Evolutionary conservation across 2,888 invertebrate genomes (phyloP).

Genomic region (Erebia ligea): DNA sequence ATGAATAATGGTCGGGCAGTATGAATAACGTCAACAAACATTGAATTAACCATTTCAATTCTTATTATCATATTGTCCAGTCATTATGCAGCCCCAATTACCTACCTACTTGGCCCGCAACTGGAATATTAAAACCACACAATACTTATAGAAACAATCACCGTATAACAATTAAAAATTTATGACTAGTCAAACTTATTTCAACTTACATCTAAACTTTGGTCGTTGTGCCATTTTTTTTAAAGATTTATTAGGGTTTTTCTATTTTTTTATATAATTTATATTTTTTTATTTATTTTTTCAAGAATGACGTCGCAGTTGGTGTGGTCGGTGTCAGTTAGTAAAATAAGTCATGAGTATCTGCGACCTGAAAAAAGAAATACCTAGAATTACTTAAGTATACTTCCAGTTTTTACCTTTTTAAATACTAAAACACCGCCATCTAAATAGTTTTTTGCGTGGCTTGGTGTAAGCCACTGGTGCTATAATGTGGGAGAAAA

Average conservation of each 20-base stretch:
- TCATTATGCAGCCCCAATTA: background rate
- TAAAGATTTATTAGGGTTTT: constrained; percentile 68
- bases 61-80: constrained; percentile 13
- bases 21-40: background rate
- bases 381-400: background rate
- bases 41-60: background rate
- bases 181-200: constrained; percentile 72
- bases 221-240: constrained; percentile 84
- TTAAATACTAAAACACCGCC: too few species aligned
- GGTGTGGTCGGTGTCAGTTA: constrained; percentile 80
- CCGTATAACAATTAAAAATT: constrained; percentile 42
- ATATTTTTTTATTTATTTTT: constrained; percentile 47
- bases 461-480: too few species aligned
- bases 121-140: constrained; percentile 24
- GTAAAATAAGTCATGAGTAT: constrained; percentile 44
- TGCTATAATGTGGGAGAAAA: too few species aligned
- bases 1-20: background rate
- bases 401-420: too few species aligned
- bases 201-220: constrained; percentile 59
- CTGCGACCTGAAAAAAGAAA: constrained; percentile 54
- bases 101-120: background rate
- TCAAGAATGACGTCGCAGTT: constrained; percentile 59
- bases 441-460: too few species aligned
- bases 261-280: constrained; percentile 68
- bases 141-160: constrained; percentile 39